Evolutionary conservation across 1,140 invertebrate genomes (phyloP), one percentile per base, ranked within the genome.

Genomic region (Trigoniulus corallinus): DNA sequence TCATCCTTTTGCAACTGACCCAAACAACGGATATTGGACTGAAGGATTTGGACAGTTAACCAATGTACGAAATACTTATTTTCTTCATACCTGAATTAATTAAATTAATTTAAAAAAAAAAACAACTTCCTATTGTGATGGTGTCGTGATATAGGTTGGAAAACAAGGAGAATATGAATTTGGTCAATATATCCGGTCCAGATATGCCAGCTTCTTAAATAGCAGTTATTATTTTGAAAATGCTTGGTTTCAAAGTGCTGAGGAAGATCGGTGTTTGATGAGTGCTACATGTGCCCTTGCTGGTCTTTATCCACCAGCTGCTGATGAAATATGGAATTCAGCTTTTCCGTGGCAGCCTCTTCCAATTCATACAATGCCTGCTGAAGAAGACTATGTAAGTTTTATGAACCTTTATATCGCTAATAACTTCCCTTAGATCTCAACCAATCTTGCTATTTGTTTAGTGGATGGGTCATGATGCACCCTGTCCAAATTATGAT

Each of bases 321-420:
- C 73, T 3, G 66, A 74, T 23, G 78, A 85, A 59, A 68, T 76
- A 52, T 88, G 88, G 75, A 74, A 85, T 58, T 62, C 71, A 0
- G 67, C 77, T 42, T 67, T 94, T 41, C 59, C 66, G 0, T 95
- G 89, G 89, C 83, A 86, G 58, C 89, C 89, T 0, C 79, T 94
- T 58, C 84, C 88, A 1, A 77, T 94, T 15, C 81, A 87, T 64
- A 79, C 81, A 3, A 64, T 77, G 39, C 78, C 82, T 0, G 73
- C 71, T 45, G 54, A 71, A 22, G 57, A 76, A 34, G 84, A 88
- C 64, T 76, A 77, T 62, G 83, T 87, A 72, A 67, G 65, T 67
- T n/a, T n/a, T n/a, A 34, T 34, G 15, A 7, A 34, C 15, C 15
- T 7, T 34, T 34, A 34, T 34, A 34, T 34, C 15, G 29, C 15